Base-by-base conservation (phyloP, 2,797 vertebrate genomes). In the Sitta carolinensis region DNA sequence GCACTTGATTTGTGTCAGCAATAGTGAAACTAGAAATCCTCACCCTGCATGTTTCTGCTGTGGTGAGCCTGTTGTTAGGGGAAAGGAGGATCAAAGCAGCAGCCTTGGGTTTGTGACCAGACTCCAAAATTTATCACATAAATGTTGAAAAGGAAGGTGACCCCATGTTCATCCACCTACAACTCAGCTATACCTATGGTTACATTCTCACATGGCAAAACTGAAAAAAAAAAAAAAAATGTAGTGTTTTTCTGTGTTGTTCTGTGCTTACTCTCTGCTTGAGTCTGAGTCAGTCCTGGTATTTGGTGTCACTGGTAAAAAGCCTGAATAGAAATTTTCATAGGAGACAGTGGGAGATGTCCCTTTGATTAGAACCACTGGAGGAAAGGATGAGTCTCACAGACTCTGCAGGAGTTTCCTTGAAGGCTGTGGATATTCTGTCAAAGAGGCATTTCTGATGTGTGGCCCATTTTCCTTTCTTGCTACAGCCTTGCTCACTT, bases 1-100 rank as follows among this genome's bases (percentile, higher is more conserved):
- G 83, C 47, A 55, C 76, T 97, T 97, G 96, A 95, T 97, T 97
- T 96, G 90, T 96, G 94, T 96, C 94, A 93, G 96, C 95, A 84
- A 94, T 88, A 96, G 83, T 57, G 40, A 97, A 97, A 94, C 95
- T 96, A 91, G 76, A 96, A 97, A 96, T 96, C 93, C 81, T 88
- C 32, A 82, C 84, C 87, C 92, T 93, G 70, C 6, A 0, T 89
- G 80, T 95, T 96, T 97, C 94, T 94, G 77, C 84, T 47, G 23
- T 1, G 2, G 68, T 68, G 69, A 95, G 34, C 84, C 67, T 25
- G 14, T 94, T 97, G 95, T 92, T 96, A 84, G 88, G 89, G 80
- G 67, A 87, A 86, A 82, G 20, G 30, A 89, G 59, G 90, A 96
- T 97, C 96, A 97, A 97, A 96, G 94, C 66, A 87, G 76, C 75